A percentile compares a stretch with the other conserved stretches of the same genome.
Conservation (phyloP, 2,113 vertebrate genomes). For the Ibidorhyncha struthersii region DNA sequence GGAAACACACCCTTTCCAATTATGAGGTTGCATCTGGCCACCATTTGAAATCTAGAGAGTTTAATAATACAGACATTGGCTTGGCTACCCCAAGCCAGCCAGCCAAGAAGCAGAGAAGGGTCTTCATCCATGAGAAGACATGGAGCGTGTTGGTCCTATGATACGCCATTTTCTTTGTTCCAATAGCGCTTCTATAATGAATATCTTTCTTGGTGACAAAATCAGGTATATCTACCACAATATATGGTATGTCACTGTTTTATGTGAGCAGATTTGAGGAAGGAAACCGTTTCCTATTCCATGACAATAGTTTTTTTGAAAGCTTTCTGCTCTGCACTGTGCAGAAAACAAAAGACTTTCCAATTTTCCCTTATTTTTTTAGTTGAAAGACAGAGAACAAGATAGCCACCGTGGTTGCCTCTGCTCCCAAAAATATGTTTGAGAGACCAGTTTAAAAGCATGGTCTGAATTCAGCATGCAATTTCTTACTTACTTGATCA, state of each 20-base stretch:
- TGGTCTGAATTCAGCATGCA: not conserved
- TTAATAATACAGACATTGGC: not conserved
- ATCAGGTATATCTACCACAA: not conserved
- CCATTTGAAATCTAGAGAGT: not conserved
- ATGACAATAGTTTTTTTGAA: not conserved
- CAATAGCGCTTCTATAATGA: not conserved
- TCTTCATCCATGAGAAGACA: not conserved
- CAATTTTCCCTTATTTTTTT: not conserved
- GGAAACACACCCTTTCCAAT: not conserved
- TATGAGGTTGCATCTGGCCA: not conserved
- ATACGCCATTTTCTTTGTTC: not conserved
- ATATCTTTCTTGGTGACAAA: not conserved
- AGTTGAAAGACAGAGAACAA: not conserved
- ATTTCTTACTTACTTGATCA: not conserved
- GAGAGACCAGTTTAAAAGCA: not conserved
- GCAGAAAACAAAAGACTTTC: not conserved
- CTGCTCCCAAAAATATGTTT: not conserved
- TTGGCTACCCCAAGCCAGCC: not conserved
- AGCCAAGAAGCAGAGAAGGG: not conserved
- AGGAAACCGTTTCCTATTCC: not conserved
- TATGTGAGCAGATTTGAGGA: not conserved
- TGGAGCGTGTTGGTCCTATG: not conserved
- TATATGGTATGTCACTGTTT: not conserved
- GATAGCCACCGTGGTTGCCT: not conserved
- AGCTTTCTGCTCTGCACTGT: not conserved